Conservation (phyloP, 2,113 vertebrate species). For the Elanus axillaris region DNA sequence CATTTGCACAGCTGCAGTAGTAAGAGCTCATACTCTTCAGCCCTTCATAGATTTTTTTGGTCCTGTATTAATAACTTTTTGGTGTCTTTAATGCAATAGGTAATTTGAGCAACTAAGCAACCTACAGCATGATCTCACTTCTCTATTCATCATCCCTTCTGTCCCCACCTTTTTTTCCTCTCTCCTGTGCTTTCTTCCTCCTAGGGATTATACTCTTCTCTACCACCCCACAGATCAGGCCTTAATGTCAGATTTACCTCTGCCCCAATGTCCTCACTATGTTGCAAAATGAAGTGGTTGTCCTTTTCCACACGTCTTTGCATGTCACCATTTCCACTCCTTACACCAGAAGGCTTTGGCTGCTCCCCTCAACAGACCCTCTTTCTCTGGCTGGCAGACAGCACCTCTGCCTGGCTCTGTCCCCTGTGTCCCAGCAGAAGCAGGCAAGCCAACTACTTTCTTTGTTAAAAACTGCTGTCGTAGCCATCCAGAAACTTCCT, state of each 20-base stretch:
- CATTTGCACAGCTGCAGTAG: background rate
- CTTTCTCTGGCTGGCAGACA: background rate
- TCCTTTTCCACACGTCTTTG: background rate
- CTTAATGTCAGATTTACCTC: background rate
- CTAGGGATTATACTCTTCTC: background rate
- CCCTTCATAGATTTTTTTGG: background rate
- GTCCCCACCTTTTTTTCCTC: background rate
- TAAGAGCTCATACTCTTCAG: background rate
- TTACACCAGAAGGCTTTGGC: background rate
- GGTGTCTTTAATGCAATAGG: background rate
- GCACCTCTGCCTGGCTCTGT: background rate
- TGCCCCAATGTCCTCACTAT: background rate
- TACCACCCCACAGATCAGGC: background rate
- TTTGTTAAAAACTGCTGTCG: background rate
- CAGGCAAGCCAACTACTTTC: background rate
- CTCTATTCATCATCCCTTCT: background rate
- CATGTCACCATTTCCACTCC: background rate
- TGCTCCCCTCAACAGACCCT: background rate
- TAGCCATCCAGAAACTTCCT: background rate
- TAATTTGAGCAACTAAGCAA: background rate
- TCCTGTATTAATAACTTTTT: background rate
- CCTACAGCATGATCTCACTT: background rate
- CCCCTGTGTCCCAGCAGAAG: background rate
- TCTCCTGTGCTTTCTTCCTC: background rate
- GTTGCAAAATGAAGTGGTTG: background rate